phyloP scores from a whole-genome alignment of 1,140 invertebrate genomes.

The Globodera rostochiensis region DNA sequence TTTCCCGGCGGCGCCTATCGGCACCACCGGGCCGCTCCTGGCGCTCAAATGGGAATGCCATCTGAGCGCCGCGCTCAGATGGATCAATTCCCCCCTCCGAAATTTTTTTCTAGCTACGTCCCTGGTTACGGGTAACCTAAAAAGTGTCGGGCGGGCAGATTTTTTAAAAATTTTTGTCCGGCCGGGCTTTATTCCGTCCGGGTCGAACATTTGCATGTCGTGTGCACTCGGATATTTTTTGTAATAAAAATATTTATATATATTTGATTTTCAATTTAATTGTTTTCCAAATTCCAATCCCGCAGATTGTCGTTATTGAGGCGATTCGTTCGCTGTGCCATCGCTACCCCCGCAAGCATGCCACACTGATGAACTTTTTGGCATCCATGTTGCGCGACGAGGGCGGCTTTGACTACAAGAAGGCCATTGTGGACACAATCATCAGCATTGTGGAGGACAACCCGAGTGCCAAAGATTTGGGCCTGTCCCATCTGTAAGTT shows the following conservation, averaged over 20 bases:
- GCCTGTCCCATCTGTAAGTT: conserved; percentile 83
- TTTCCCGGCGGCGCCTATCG: too few relatives aligned
- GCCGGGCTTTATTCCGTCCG: too few relatives aligned
- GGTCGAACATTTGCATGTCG: too few relatives aligned
- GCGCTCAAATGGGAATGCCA: too few relatives aligned
- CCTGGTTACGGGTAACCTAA: too few relatives aligned
- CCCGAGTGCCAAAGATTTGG: conserved; percentile 87
- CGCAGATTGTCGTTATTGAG: conserved; percentile 85
- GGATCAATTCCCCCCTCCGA: too few relatives aligned
- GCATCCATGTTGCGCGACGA: conserved; percentile 94
- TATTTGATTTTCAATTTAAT: conserved; percentile 2
- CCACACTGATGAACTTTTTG: conserved; percentile 91
- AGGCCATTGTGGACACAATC: conserved; percentile 95
- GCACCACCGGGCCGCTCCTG: too few relatives aligned
- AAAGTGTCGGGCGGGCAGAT: too few relatives aligned
- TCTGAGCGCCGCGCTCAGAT: too few relatives aligned
- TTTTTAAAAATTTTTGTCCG: too few relatives aligned
- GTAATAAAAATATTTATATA: neutral
- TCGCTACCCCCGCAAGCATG: conserved; percentile 95
- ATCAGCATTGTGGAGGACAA: conserved; percentile 97
- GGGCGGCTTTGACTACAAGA: conserved; percentile 96
- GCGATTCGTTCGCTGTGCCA: conserved; percentile 80
- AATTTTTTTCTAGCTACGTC: too few relatives aligned
- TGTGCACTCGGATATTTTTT: conserved; percentile 5
- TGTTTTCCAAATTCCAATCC: too few relatives aligned